Evolutionary conservation across 2,113 vertebrate genomes (phyloP), one percentile per base, ranked within the genome.

Genomic region (Actenoides hombroni): DNA sequence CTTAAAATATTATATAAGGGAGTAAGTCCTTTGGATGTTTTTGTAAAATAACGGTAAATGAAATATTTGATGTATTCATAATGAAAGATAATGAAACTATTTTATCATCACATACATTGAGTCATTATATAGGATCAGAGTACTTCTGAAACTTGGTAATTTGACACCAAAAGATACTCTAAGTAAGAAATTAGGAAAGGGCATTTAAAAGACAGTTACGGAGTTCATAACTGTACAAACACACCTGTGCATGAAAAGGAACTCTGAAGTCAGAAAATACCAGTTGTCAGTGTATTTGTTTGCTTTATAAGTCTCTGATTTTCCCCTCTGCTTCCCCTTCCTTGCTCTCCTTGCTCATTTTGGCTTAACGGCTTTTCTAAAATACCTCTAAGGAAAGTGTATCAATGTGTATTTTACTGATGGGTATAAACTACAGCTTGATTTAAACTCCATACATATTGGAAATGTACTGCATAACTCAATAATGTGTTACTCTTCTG

Each of bases 61-160:
- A 78, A 63, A 24, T 89, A 78, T 82, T 80, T 80, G 0, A 23
- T 53, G 11, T 42, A 42, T 60, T 89, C 3, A 4, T 56, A 25
- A 4, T n/a, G 46, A 29, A 61, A 77, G 29, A 53, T 40, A 65
- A 51, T 51, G 9, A 48, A 68, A 42, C 19, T 46, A 24, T 44
- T 68, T 33, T 48, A 42, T 44, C 23, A 29, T 67, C 11, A 11
- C 8, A 31, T 59, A 25, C 5, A 6, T 33, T 44, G 33, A 20
- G 19, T 13, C 8, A n/a, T 13, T 61, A 0, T 51, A 33, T 54
- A 19, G 21, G 37, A 83, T 77, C 19, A n/a, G 0, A 0, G 13
- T 56, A 46, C 9, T 80, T 53, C 39, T 60, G 82, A 69, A 68
- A 42, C 18, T 19, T 61, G 35, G 5, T 74, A 77, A 60, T 68